Evolutionary conservation across 2,113 vertebrate species (phyloP), one percentile per base, ranked within the genome.

Genomic region (Bubo bubo): DNA sequence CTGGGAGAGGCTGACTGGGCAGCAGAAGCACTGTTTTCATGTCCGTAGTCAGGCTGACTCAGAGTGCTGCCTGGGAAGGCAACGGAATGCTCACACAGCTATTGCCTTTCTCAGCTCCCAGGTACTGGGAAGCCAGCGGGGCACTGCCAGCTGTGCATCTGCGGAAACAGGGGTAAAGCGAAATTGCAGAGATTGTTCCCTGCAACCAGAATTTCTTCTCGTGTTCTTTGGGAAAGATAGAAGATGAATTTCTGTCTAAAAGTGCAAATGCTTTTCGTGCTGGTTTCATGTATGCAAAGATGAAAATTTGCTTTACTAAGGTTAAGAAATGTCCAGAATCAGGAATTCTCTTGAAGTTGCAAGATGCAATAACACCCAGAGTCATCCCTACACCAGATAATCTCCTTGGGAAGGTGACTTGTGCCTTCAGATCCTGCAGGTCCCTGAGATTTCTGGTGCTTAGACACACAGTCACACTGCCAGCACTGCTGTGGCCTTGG

Each of bases 81-180:
- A 32, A n/a, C 0, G 2, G 50, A 43, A 24, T 4, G 10, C 49
- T 71, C 64, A 26, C 20, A 4, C 18, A 15, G 45, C 7, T 5
- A 0, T 26, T 47, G 41, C 13, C 23, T 59, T n/a, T 70, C 34
- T 47, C 45, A 66, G 41, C 18, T 55, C 68, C 21, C 35, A 20
- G 23, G 21, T 10, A 5, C 41, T 67, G 56, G 37, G 39, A 47
- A 37, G 27, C 8, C 2, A 1, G 2, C 50, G 58, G 28, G n/a
- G 45, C 8, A 19, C 5, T 41, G 53, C 6, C 39, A 59, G 26
- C 5, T 7, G 28, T 20, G 23, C 14, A 32, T 70, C 59, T 70
- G 63, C 20, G 53, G 47, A 60, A 47, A 28, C 7, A 50, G 60
- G 10, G 16, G 24, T 4, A 60, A 64, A 88, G 75, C 8, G 76